These are phyloP conservation scores for Mimachlamys varia DNA, from an alignment of 2,888 invertebrate species.

Conservation along the genomic window DNA sequence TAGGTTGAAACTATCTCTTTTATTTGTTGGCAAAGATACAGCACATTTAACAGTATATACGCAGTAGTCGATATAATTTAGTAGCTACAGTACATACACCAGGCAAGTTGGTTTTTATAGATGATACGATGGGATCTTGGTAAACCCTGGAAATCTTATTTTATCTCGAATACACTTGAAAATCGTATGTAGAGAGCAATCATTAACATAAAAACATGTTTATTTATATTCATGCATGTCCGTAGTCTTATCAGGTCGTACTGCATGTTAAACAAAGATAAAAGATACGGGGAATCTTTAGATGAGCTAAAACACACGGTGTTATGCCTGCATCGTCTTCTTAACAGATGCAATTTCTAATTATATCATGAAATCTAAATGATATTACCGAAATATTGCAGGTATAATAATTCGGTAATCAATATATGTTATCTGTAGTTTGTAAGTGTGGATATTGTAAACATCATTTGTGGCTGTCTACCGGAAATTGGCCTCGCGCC, in stretches of 20 bases:
- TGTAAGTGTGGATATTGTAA: not conserved
- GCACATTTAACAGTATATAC: not conserved
- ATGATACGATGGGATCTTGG: not conserved
- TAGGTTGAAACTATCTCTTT: not conserved
- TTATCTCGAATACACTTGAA: not conserved
- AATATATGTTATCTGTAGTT: not conserved
- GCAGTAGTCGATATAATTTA: not conserved
- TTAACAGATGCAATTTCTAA: not conserved
- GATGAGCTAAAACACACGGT: not conserved
- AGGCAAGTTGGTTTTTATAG: not conserved
- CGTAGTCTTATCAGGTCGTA: not conserved
- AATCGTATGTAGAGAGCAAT: not conserved
- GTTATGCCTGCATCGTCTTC: not conserved
- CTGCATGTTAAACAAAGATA: not conserved
- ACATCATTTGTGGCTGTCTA: slow-evolving; percentile 8
- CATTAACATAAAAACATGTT: not conserved
- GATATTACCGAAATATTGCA: not conserved
- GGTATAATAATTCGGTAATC: not conserved
- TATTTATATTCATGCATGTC: not conserved
- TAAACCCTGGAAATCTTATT: not conserved
- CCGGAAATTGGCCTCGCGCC: not conserved
- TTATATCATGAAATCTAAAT: not conserved
- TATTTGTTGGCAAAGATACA: not conserved
- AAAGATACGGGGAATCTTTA: not conserved
- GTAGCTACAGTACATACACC: not conserved